These are phyloP conservation scores for Lasioglossum albipes DNA, from an alignment of 1,140 invertebrate species.

Conservation along the genomic window DNA sequence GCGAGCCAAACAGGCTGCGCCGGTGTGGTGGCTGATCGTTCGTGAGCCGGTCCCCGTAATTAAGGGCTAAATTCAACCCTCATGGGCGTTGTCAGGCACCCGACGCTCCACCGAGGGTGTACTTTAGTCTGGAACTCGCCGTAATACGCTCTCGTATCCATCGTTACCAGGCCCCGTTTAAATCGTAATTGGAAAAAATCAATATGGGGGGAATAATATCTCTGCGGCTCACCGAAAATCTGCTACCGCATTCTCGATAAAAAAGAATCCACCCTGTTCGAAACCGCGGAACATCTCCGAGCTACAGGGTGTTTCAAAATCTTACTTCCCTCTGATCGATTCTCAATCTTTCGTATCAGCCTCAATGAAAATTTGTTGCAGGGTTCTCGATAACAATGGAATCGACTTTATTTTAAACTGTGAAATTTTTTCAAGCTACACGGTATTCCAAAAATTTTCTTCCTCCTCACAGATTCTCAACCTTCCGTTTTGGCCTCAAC, in stretches of 20 bases:
- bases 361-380: no score
- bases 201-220: slow-evolving; percentile 34
- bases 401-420: no score
- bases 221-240: neutral
- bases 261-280: neutral
- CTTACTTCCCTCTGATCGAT: no score
- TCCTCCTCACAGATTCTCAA: no score
- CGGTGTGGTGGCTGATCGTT: slow-evolving; percentile 31
- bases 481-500: no score
- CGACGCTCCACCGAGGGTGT: slow-evolving; percentile 49
- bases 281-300: no score
- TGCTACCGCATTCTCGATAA: neutral
- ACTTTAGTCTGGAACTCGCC: slow-evolving; percentile 49
- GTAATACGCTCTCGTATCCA: slow-evolving; percentile 42
- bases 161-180: slow-evolving; percentile 45
- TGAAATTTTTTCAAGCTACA: no score
- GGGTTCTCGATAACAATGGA: no score
- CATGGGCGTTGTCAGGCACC: slow-evolving; percentile 48
- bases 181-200: slow-evolving; percentile 59
- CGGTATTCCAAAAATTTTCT: no score
- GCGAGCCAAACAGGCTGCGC: slow-evolving; percentile 17
- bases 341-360: no score
- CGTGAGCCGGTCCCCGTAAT: slow-evolving; percentile 54
- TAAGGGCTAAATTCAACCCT: slow-evolving; percentile 60
- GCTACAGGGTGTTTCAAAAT: no score